Percentiles rank a stretch among this genome's conserved stretches.
Evolutionary conservation across 2,797 vertebrate genomes (phyloP).

Genomic region (Anguilla pacifica): DNA sequence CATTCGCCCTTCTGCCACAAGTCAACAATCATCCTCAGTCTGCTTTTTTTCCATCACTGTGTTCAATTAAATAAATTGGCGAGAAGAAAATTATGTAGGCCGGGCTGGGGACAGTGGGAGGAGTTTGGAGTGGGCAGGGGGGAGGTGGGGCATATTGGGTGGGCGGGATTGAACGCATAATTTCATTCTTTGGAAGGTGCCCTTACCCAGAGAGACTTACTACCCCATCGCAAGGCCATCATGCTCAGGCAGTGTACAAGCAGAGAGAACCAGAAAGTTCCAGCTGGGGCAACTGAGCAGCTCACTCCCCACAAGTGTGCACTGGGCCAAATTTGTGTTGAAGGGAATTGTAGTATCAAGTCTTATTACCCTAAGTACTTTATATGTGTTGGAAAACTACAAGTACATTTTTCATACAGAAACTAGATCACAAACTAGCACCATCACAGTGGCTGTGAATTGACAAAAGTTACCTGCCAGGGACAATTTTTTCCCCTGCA

Average conservation of each 20-base stretch:
- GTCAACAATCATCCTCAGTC: background rate
- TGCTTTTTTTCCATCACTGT: background rate
- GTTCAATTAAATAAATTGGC: background rate
- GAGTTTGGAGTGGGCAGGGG: background rate
- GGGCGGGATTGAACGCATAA: background rate
- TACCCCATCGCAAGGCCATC: background rate
- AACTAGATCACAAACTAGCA: background rate
- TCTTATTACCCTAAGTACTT: background rate
- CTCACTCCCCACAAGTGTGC: background rate
- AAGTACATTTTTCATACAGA: background rate
- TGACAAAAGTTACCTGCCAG: background rate
- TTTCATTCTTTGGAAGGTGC: background rate
- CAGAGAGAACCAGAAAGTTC: background rate
- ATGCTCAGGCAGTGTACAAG: background rate
- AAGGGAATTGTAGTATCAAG: background rate
- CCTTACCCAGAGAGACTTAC: background rate
- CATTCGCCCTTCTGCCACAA: background rate
- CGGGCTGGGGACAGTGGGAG: background rate
- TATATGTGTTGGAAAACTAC: too few species aligned
- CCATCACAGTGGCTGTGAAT: background rate
- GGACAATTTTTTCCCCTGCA: background rate
- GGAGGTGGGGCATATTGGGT: background rate
- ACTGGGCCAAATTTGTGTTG: background rate
- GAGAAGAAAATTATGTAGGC: background rate
- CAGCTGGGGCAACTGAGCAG: background rate